Conservation (phyloP, 2,888 invertebrate species). For the Caradrina clavipalpis region DNA sequence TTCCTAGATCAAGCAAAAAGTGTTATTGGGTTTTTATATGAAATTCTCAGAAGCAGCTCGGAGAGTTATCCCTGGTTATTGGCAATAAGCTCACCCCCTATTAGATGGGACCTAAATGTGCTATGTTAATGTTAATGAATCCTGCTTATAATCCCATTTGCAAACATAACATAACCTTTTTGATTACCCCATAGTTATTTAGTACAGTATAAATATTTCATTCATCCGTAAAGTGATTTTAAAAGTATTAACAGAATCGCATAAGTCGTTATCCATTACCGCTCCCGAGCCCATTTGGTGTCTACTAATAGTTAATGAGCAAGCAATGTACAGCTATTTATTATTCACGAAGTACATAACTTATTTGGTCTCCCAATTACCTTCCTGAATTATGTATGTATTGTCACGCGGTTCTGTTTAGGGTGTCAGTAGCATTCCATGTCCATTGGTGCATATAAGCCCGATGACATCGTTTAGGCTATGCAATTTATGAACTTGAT, state of each 20-base stretch:
- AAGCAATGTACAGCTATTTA: slow-evolving; percentile 46
- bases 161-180: slow-evolving; percentile 1
- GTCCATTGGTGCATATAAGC: slow-evolving; percentile 9
- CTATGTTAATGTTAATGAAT: no score
- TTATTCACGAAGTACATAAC: slow-evolving; percentile 45
- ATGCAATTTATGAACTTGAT: slow-evolving; percentile 10
- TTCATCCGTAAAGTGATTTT: slow-evolving; percentile 21
- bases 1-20: no score
- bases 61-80: no score
- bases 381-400: slow-evolving; percentile 44
- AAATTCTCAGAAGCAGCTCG: no score
- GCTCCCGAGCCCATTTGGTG: slow-evolving; percentile 39
- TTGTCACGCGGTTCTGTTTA: slow-evolving; percentile 21
- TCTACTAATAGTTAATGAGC: slow-evolving; percentile 55
- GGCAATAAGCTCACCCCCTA: no score
- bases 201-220: slow-evolving; percentile 2
- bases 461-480: not conserved
- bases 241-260: slow-evolving; percentile 30
- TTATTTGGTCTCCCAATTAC: slow-evolving; percentile 41
- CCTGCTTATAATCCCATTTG: no score
- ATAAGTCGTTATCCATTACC: slow-evolving; percentile 43
- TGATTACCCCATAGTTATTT: slow-evolving; percentile 2
- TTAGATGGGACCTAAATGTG: no score
- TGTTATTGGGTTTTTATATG: no score
- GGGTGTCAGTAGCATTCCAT: slow-evolving; percentile 27